phyloP scores from a whole-genome alignment of 2,797 vertebrate genomes.

The Liasis olivaceus region DNA sequence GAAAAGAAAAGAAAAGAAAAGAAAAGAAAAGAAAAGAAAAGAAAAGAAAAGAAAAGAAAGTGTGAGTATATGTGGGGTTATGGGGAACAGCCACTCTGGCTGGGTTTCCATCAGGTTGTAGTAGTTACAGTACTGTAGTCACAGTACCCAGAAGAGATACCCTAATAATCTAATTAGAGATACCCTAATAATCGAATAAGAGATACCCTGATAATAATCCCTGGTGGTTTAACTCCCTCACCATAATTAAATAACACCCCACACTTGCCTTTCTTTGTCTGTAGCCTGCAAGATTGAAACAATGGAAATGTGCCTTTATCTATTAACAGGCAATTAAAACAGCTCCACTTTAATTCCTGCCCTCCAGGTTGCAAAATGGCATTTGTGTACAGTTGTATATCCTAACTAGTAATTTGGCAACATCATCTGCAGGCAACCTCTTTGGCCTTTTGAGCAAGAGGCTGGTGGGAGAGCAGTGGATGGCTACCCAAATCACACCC shows the following conservation, averaged over 20 bases:
- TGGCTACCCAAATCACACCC: not conserved
- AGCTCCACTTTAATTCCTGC: not conserved
- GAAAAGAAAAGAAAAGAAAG: too few species aligned
- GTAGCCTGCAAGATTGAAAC: not conserved
- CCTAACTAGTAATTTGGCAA: slow-evolving; percentile 5
- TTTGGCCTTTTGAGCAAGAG: not conserved
- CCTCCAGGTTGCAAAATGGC: not conserved
- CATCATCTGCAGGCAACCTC: fast-evolving
- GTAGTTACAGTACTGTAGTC: not conserved
- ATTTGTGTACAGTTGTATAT: not conserved
- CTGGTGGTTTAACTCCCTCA: too few species aligned
- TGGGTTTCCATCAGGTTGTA: not conserved
- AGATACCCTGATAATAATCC: not conserved
- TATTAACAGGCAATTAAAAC: not conserved
- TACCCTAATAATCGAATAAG: not conserved
- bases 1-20: too few species aligned
- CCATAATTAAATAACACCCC: not conserved
- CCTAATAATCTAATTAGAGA: not conserved
- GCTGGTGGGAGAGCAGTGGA: not conserved
- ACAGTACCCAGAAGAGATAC: not conserved
- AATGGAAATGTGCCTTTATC: not conserved
- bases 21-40: too few species aligned
- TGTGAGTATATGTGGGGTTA: not conserved
- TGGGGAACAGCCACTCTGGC: not conserved
- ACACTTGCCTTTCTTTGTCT: not conserved